Conservation (phyloP, 2,113 vertebrate genomes). For the Tinamus guttatus region DNA sequence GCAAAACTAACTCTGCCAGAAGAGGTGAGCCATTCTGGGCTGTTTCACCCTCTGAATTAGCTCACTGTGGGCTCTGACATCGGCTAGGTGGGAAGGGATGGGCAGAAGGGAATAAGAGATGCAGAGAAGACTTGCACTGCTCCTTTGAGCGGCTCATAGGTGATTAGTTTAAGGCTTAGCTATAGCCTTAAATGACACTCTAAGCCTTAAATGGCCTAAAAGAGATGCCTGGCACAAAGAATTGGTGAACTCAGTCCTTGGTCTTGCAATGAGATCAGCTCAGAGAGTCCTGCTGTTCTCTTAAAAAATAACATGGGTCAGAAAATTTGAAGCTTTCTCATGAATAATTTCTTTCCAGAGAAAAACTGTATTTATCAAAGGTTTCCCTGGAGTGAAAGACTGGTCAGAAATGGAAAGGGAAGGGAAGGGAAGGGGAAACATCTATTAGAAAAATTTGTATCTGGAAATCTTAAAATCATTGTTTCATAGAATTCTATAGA, state of each 20-base stretch:
- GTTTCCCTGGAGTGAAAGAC: not conserved
- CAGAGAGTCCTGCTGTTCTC: not conserved
- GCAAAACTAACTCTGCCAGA: not conserved
- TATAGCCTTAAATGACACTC: not conserved
- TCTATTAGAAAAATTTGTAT: not conserved
- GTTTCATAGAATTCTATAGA: rapidly evolving
- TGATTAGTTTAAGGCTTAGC: constrained; percentile 21
- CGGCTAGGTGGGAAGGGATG: not conserved
- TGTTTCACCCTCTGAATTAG: not conserved
- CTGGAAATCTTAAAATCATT: not conserved
- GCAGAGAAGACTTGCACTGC: not conserved
- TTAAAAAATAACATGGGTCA: not conserved
- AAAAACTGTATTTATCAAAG: not conserved
- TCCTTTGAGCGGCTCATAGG: not conserved
- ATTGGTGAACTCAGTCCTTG: not conserved
- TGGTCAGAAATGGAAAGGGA: not conserved
- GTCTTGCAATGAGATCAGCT: not conserved
- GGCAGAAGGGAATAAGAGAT: not conserved
- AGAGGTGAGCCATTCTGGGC: not conserved
- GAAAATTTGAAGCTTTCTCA: not conserved
- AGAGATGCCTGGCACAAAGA: not conserved
- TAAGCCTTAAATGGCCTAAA: not conserved
- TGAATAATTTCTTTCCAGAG: not conserved
- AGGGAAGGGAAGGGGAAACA: no score
- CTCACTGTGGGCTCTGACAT: not conserved